Percentiles rank a stretch among this genome's conserved stretches.
These are phyloP conservation scores for Pollenia labialis DNA, from an alignment of 2,888 invertebrate species.

Conservation along the genomic window DNA sequence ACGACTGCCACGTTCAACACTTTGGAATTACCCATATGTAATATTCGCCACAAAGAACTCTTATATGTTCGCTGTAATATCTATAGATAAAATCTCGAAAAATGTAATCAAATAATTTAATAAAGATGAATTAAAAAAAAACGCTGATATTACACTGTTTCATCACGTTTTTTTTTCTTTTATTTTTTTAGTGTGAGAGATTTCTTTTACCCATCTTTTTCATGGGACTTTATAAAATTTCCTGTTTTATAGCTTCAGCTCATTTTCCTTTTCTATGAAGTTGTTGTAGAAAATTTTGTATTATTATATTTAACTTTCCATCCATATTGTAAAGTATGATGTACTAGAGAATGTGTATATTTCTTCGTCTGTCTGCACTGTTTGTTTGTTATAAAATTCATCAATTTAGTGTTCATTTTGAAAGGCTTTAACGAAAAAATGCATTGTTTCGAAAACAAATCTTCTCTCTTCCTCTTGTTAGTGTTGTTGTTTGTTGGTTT, in stretches of 20 bases:
- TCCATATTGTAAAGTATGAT: slow-evolving; percentile 12
- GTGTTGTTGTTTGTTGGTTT: slow-evolving; percentile 2
- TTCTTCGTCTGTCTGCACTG: slow-evolving; percentile 9
- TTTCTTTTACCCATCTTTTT: slow-evolving; percentile 29
- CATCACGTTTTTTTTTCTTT: not conserved
- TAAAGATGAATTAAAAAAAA: too few species aligned
- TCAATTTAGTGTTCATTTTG: not conserved
- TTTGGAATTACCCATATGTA: too few species aligned
- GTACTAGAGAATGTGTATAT: not conserved
- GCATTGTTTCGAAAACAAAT: slow-evolving; percentile 7
- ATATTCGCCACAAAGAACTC: too few species aligned
- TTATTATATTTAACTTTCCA: slow-evolving; percentile 26
- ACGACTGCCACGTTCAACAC: too few species aligned
- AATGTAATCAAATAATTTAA: too few species aligned
- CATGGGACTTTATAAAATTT: slow-evolving; percentile 53
- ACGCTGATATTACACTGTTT: slow-evolving; percentile 2
- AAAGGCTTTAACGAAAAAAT: not conserved
- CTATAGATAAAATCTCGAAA: too few species aligned
- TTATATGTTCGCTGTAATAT: too few species aligned
- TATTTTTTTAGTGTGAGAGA: not conserved
- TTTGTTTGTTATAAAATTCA: slow-evolving; percentile 31
- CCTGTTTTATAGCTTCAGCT: slow-evolving; percentile 45
- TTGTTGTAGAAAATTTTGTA: slow-evolving; percentile 3
- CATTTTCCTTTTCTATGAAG: slow-evolving; percentile 21
- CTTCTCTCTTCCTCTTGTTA: slow-evolving; percentile 4